A percentile compares a stretch with the other conserved stretches of the same genome.
Evolutionary conservation across 2,113 vertebrate genomes (phyloP).

Genomic region (Spheniscus mendiculus): DNA sequence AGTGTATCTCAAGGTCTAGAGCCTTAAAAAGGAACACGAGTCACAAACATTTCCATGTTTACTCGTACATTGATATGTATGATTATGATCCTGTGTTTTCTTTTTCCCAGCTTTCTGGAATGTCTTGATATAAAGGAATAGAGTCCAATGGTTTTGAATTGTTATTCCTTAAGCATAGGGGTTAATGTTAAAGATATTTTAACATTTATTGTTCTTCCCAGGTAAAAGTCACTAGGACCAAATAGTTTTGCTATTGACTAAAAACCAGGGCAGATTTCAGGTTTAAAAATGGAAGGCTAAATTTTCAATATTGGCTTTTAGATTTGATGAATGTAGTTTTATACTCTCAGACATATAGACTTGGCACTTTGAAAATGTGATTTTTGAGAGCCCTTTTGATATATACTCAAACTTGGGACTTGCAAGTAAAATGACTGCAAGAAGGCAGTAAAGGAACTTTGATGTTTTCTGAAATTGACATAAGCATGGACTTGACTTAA

Average conservation of each 20-base stretch:
- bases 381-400: not conserved
- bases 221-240: not conserved
- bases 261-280: not conserved
- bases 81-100: not conserved
- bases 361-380: not conserved
- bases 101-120: not conserved
- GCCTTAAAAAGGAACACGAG: not conserved
- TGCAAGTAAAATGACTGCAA: not conserved
- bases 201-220: not conserved
- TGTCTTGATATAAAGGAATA: not conserved
- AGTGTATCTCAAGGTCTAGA: not conserved
- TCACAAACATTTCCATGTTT: not conserved
- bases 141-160: not conserved
- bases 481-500: not conserved
- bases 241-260: not conserved
- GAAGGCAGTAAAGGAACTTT: not conserved
- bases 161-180: not conserved
- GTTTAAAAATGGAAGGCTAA: not conserved
- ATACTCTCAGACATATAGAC: not conserved
- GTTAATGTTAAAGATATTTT: not conserved
- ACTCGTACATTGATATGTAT: not conserved
- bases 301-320: not conserved
- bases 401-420: not conserved
- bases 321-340: not conserved
- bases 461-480: not conserved